phyloP scores from a whole-genome alignment of 2,113 vertebrate species.

The Perccottus glenii region DNA sequence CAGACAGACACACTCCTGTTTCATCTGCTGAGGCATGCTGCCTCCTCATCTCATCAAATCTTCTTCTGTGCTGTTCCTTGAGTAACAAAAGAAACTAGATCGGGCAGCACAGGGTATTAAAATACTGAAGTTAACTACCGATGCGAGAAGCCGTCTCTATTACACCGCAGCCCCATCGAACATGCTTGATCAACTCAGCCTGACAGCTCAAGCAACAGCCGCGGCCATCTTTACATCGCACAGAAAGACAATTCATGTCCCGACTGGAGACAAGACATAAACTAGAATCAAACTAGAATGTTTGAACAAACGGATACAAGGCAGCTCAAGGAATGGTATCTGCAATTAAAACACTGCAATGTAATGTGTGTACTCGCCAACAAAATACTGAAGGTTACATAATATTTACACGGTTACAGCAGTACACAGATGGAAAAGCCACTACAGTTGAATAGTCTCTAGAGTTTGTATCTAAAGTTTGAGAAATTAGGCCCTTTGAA shows the following conservation, averaged over 20 bases:
- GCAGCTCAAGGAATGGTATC: too few species aligned
- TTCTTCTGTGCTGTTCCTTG: conserved; percentile 28
- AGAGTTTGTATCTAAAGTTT: too few species aligned
- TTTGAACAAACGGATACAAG: too few species aligned
- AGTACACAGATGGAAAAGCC: too few species aligned
- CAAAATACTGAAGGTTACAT: too few species aligned
- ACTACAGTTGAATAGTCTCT: too few species aligned
- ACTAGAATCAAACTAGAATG: not conserved
- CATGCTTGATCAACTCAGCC: not conserved
- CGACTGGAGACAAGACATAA: not conserved
- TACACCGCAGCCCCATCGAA: conserved; percentile 16
- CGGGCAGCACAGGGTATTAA: conserved; percentile 5
- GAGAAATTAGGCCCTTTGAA: too few species aligned
- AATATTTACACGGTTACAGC: too few species aligned
- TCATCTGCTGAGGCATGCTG: conserved; percentile 13
- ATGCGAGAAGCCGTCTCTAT: conserved; percentile 19
- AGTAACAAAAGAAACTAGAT: conserved; percentile 45
- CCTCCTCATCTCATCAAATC: conserved; percentile 23
- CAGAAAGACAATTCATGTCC: not conserved
- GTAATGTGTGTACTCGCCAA: too few species aligned
- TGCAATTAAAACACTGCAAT: too few species aligned
- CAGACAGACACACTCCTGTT: conserved; percentile 39
- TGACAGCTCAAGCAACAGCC: not conserved
- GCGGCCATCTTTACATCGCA: not conserved
- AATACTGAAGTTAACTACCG: conserved; percentile 37